Conservation (phyloP, 2,113 vertebrate genomes). For the Myiopsitta monachus region DNA sequence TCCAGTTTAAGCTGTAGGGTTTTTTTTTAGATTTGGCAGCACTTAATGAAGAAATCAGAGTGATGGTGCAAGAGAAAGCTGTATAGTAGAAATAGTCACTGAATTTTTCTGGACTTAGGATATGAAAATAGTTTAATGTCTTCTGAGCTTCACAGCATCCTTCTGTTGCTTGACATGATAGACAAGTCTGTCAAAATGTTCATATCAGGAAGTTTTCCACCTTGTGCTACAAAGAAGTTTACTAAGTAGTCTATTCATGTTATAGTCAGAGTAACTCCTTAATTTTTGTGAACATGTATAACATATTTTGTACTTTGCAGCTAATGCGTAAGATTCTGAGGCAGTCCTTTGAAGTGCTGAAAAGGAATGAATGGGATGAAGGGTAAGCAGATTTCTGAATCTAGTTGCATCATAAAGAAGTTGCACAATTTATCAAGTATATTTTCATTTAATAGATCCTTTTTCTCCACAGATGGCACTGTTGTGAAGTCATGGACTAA, state of each 20-base stretch:
- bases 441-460: background rate
- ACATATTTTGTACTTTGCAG: conserved; percentile 65
- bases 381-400: conserved; percentile 70
- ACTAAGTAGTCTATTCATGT: background rate
- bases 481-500: background rate
- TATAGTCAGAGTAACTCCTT: background rate
- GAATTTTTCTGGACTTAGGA: background rate
- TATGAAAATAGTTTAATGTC: background rate
- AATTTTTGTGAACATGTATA: background rate
- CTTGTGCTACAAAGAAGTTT: background rate
- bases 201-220: background rate
- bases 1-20: background rate
- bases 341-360: conserved; percentile 85
- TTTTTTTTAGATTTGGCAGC: background rate
- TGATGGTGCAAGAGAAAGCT: background rate
- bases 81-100: background rate
- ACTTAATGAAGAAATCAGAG: background rate
- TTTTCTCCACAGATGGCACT: background rate
- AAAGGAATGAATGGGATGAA: conserved; percentile 81
- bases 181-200: background rate
- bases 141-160: background rate
- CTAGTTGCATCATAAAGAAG: background rate
- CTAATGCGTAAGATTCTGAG: conserved; percentile 86
- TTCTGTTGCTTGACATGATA: background rate
- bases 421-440: background rate